Percentiles rank a stretch among this genome's conserved stretches.
phyloP scores from a whole-genome alignment of 1,140 invertebrate species.

The Trachymyrmex cornetzi region DNA sequence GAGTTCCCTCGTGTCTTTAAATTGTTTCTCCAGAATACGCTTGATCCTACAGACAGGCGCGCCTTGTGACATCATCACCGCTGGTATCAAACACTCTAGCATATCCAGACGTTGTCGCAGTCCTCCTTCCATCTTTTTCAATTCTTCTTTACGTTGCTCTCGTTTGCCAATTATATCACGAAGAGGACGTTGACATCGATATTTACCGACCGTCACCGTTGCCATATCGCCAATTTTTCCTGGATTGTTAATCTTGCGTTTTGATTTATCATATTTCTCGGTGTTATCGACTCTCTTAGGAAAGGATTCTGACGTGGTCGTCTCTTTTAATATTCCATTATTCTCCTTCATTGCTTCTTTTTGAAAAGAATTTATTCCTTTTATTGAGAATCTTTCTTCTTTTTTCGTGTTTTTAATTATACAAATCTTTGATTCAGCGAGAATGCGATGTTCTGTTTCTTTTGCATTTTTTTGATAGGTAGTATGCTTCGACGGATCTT shows the following conservation, averaged over 20 bases:
- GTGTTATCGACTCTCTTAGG: not conserved
- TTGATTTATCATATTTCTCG: slow-evolving; percentile 8
- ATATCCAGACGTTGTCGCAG: slow-evolving; percentile 88
- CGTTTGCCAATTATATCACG: slow-evolving; percentile 86
- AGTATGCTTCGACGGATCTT: not conserved
- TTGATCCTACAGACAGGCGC: slow-evolving; percentile 33
- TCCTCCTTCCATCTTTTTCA: slow-evolving; percentile 88
- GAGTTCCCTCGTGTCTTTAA: slow-evolving; percentile 65
- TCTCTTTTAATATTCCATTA: slow-evolving; percentile 31
- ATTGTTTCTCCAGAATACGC: slow-evolving; percentile 75
- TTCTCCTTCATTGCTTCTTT: not conserved
- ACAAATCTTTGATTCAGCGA: slow-evolving; percentile 24
- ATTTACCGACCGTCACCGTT: not conserved
- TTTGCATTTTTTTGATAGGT: not conserved
- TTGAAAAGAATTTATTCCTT: not conserved
- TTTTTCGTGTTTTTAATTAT: not conserved
- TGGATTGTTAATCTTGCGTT: slow-evolving; percentile 18
- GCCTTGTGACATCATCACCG: slow-evolving; percentile 85
- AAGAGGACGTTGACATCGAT: slow-evolving; percentile 73
- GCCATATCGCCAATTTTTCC: not conserved
- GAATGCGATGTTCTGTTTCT: not conserved
- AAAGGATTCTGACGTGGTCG: not conserved
- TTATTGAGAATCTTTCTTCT: not conserved
- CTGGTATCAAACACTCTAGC: slow-evolving; percentile 89
- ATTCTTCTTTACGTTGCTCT: slow-evolving; percentile 88